Evolutionary conservation across 2,888 invertebrate genomes (phyloP), one percentile per base, ranked within the genome.

Genomic region (Xiphydria camelus): DNA sequence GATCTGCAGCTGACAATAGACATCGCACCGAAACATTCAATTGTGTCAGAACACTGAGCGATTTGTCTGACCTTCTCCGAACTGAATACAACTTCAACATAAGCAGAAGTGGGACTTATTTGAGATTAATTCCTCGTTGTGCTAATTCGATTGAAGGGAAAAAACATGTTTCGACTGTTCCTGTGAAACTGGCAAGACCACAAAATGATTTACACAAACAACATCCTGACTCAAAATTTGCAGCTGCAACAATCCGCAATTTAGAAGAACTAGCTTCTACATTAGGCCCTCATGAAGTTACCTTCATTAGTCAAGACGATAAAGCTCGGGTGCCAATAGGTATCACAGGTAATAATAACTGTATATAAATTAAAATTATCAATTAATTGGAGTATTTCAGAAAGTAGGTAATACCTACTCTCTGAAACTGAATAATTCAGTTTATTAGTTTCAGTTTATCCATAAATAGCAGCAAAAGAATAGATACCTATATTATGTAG

Each of bases 251-350:
- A 15, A 58, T 67, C 41, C 42, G 47, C 7, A 54, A 51, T 29
- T 32, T 64, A 21, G 48, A 61, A 35, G 53, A 62, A 22, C 25
- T 64, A 5, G 51, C 58, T 22, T 43, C 47, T 1, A 17, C 65
- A 17, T 26, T 62, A 6, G 62, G 60, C 7, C 50, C 53, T 2
- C n/a, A n/a, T n/a, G 44, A 61, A 14, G 41, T 41, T 21, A 22
- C 22, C 17, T 33, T 33, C 19, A 18, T 49, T n/a, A 18, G 35
- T 32, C 47, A 62, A 39, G 57, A 61, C 41, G 53, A 60, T 26
- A 59, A 65, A 42, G 57, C 56, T n/a, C 12, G 59, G 37, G 56
- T 70, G 7, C 56, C 62, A 4, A 47, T 67, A 14, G 61, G 67
- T 17, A 20, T 62, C 10, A 43, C 60, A n/a, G n/a, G n/a, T n/a